phyloP scores from a whole-genome alignment of 2,888 invertebrate genomes.

The Polydrusus cervinus region DNA sequence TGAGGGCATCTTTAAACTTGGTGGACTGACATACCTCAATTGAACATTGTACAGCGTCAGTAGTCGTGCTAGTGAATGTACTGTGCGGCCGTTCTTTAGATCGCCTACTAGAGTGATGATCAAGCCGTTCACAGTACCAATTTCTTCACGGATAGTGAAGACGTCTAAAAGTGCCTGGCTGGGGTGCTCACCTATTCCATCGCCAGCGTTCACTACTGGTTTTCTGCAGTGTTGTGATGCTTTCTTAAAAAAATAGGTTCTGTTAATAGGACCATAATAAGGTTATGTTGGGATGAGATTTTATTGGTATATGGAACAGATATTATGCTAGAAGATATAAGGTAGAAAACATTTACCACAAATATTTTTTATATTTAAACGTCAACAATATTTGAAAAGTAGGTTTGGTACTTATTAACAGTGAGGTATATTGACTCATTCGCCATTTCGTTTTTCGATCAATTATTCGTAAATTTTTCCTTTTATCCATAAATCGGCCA shows the following conservation, averaged over 20 bases:
- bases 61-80: constrained; percentile 95
- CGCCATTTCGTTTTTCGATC: too few species aligned
- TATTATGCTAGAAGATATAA: too few species aligned
- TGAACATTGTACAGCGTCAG: constrained; percentile 95
- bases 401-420: too few species aligned
- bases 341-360: too few species aligned
- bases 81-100: constrained; percentile 97
- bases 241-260: constrained; percentile 73
- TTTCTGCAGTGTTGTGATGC: constrained; percentile 89
- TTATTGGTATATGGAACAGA: too few species aligned
- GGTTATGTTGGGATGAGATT: too few species aligned
- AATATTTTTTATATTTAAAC: too few species aligned
- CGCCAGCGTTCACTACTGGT: constrained; percentile 98
- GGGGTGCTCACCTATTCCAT: constrained; percentile 97
- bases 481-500: too few species aligned
- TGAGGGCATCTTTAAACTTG: constrained; percentile 91
- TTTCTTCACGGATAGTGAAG: constrained; percentile 98
- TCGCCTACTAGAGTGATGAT: constrained; percentile 99
- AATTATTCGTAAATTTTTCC: too few species aligned
- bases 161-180: constrained; percentile 98
- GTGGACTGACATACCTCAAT: constrained; percentile 85
- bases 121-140: constrained; percentile 97
- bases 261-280: too few species aligned
- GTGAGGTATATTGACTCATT: too few species aligned
- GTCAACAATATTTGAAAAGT: too few species aligned